These are phyloP conservation scores for Patiria miniata DNA, from an alignment of 35 echinoderm and acorn worm species.

Conservation along the genomic window DNA sequence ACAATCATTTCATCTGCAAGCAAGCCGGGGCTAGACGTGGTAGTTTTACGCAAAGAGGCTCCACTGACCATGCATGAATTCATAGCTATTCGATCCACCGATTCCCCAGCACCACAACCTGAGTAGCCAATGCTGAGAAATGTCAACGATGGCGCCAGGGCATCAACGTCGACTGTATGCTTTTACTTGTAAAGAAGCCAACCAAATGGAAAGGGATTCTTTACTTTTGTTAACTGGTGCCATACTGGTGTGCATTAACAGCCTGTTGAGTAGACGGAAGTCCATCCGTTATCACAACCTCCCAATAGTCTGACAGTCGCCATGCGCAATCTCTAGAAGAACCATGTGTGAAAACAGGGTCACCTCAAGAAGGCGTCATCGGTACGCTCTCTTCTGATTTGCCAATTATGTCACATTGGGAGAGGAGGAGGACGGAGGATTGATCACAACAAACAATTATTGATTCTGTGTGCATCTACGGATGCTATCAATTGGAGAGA, in stretches of 20 bases:
- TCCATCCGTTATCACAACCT: constrained; percentile 3
- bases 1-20: constrained; percentile 11
- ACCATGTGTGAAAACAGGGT: constrained; percentile 8
- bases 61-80: constrained; percentile 18
- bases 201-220: background rate
- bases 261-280: constrained; percentile 24
- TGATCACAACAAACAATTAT: constrained; percentile 26
- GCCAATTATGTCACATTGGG: background rate
- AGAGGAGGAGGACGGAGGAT: background rate
- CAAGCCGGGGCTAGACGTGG: background rate
- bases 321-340: too few relatives aligned
- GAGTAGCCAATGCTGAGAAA: background rate
- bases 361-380: constrained; percentile 17
- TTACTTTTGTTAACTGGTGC: background rate
- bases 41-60: background rate
- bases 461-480: background rate
- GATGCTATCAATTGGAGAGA: constrained; percentile 3
- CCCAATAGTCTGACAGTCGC: background rate
- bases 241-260: background rate
- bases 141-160: constrained; percentile 6
- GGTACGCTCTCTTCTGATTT: constrained; percentile 10
- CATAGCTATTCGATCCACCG: constrained; percentile 23
- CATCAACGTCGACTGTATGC: background rate
- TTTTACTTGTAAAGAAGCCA: constrained; percentile 1
- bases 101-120: background rate